phyloP scores from a whole-genome alignment of 2,888 invertebrate species.

The Gortyna flavago region DNA sequence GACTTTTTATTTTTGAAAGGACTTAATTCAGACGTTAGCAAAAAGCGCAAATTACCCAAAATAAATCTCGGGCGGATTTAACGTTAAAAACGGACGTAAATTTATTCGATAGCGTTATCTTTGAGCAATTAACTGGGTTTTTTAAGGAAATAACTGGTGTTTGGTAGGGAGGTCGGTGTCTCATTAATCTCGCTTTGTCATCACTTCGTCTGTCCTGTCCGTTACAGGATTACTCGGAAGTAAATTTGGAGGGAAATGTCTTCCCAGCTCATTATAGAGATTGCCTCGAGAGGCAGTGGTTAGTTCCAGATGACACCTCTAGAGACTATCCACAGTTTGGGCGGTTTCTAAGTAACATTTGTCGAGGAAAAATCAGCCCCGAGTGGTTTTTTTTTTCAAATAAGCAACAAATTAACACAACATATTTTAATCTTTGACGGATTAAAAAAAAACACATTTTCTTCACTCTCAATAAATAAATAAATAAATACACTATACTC shows the following conservation, averaged over 20 bases:
- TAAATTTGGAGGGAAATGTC: conserved; percentile 33
- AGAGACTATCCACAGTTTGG: conserved; percentile 3
- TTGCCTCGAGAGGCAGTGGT: background rate
- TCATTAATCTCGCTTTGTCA: conserved; percentile 65
- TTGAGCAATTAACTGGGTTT: conserved; percentile 66
- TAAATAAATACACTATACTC: background rate
- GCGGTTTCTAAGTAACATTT: background rate
- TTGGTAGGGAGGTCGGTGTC: conserved; percentile 31
- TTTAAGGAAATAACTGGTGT: conserved; percentile 50
- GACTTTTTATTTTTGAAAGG: conserved; percentile 49
- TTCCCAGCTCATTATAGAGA: conserved; percentile 32
- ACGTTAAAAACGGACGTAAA: conserved; percentile 64
- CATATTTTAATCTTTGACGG: background rate
- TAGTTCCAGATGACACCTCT: conserved; percentile 9
- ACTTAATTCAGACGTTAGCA: conserved; percentile 59
- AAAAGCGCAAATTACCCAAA: conserved; percentile 67
- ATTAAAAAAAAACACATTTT: background rate
- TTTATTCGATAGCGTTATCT: conserved; percentile 69
- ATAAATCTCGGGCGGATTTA: conserved; percentile 61
- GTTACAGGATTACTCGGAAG: conserved; percentile 45
- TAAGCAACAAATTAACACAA: background rate
- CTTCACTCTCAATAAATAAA: background rate
- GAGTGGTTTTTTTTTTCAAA: too few species aligned
- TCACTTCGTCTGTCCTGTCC: conserved; percentile 54
- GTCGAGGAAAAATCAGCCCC: background rate